phyloP scores from a whole-genome alignment of 2,797 vertebrate genomes.

The Taenioides sp. region DNA sequence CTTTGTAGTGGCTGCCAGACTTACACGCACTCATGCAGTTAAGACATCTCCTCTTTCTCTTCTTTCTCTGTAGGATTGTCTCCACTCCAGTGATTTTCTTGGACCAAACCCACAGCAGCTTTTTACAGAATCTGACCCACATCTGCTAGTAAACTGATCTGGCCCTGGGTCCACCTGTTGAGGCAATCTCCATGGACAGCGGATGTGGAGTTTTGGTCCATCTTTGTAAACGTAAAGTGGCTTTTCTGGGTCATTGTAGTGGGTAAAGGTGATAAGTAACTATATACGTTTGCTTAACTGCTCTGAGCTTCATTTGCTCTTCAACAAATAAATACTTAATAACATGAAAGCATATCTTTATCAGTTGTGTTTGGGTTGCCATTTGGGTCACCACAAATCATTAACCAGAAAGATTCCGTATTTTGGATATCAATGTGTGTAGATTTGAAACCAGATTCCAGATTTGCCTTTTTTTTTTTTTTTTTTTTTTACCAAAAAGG shows the following conservation, averaged over 20 bases:
- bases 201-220: conserved; percentile 20
- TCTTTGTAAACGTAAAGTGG: conserved; percentile 17
- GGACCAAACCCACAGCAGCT: conserved; percentile 32
- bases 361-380: neutral
- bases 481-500: no score
- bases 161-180: conserved; percentile 56
- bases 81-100: conserved; percentile 24
- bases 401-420: neutral
- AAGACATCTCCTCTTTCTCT: conserved; percentile 20
- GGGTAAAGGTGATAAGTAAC: conserved; percentile 13
- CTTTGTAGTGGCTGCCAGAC: conserved; percentile 62
- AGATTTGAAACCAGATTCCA: no score
- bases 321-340: neutral
- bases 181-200: conserved; percentile 39
- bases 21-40: conserved; percentile 31
- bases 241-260: conserved; percentile 39
- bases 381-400: neutral
- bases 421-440: neutral
- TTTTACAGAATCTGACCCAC: conserved; percentile 40
- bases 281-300: neutral
- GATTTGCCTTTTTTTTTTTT: no score
- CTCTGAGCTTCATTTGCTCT: neutral
- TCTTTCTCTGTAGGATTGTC: conserved; percentile 17
- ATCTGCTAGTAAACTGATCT: conserved; percentile 58
- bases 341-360: conserved; percentile 1